phyloP scores from a whole-genome alignment of 2,888 invertebrate species.

The Folsomia candida region DNA sequence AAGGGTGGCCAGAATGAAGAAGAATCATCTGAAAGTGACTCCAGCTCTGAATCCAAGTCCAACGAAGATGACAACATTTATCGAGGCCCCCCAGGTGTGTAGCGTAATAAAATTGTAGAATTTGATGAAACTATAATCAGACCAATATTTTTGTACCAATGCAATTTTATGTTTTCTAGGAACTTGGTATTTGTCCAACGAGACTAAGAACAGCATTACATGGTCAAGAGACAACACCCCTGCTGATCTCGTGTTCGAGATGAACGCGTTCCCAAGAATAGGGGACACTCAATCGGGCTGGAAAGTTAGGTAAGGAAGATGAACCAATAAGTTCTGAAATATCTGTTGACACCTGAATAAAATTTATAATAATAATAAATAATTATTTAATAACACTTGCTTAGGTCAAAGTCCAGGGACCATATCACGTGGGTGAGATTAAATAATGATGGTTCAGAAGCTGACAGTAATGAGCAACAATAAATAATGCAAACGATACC shows the following conservation, averaged over 20 bases:
- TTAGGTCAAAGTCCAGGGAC: not conserved
- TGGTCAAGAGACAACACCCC: conserved; percentile 9
- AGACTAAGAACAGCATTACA: conserved; percentile 1
- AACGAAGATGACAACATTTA: conserved; percentile 3
- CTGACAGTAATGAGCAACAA: conserved; percentile 56
- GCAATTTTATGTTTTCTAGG: too few relatives aligned
- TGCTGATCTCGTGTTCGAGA: conserved; percentile 1
- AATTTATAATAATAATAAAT: too few relatives aligned
- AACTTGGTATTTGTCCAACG: conserved; percentile 13
- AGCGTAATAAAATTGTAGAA: too few relatives aligned
- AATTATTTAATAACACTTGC: too few relatives aligned
- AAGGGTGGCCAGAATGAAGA: not conserved
- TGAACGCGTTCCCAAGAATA: conserved; percentile 12
- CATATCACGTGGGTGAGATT: conserved; percentile 8
- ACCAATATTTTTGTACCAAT: too few relatives aligned
- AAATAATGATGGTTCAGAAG: not conserved
- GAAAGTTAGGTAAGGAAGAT: too few relatives aligned
- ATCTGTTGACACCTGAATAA: too few relatives aligned
- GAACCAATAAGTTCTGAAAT: too few relatives aligned
- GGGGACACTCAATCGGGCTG: conserved; percentile 13
- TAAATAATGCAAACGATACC: too few relatives aligned
- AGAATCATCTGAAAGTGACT: not conserved
- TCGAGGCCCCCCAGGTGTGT: conserved; percentile 1
- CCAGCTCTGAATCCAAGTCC: not conserved
- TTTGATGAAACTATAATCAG: too few relatives aligned